Conservation (phyloP, 2,113 vertebrate genomes). For the Acrocephalus arundinaceus region DNA sequence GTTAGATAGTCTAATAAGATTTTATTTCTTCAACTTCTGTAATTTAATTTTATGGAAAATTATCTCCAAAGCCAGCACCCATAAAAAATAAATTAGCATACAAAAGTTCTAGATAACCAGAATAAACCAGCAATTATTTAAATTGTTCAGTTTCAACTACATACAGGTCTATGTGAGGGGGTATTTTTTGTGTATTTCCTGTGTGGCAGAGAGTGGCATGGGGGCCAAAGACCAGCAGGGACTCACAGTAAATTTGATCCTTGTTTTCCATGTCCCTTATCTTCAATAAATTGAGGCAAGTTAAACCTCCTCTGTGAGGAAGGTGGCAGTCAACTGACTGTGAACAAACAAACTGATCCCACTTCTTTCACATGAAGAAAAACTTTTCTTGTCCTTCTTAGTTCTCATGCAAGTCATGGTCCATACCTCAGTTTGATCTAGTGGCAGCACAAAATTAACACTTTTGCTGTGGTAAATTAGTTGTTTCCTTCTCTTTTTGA, state of each 20-base stretch:
- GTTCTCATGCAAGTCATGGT: not conserved
- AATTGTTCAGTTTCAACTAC: not conserved
- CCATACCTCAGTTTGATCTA: not conserved
- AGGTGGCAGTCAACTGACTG: not conserved
- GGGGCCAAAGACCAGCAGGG: not conserved
- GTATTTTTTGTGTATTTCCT: not conserved
- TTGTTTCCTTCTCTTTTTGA: not conserved
- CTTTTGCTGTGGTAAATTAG: not conserved
- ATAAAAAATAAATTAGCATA: not conserved
- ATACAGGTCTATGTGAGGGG: rapidly evolving
- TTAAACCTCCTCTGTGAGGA: not conserved
- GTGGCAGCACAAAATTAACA: not conserved
- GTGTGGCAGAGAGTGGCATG: not conserved
- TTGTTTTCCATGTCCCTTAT: not conserved
- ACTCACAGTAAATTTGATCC: not conserved
- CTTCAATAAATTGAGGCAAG: not conserved
- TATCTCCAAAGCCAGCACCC: not conserved
- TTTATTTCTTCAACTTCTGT: conserved; percentile 22
- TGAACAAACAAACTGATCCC: not conserved
- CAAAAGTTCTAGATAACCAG: not conserved
- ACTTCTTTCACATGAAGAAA: not conserved
- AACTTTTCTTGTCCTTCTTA: not conserved
- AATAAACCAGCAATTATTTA: conserved; percentile 1
- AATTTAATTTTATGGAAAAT: conserved; percentile 51
- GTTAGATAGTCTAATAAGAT: not conserved